Evolutionary conservation across 1,140 invertebrate genomes (phyloP), one percentile per base, ranked within the genome.

Genomic region (Drosophila micromelanica): DNA sequence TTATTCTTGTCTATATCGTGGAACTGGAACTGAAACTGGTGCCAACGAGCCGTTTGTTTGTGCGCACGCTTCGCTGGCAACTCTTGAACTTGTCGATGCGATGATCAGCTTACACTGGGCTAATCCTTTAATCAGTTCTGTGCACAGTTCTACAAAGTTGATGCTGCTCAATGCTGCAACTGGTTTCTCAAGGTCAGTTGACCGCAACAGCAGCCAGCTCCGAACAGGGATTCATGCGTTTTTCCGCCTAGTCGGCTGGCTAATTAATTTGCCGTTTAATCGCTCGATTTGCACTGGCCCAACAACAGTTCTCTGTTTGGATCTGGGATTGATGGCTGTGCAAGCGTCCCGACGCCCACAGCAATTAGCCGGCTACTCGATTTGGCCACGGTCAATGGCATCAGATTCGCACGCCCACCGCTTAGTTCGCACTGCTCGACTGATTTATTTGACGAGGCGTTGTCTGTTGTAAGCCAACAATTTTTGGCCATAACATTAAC

Each of bases 221-320:
- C 55, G 71, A 30, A 30, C 27, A 32, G 37, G 38, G 35, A 11
- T 37, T 12, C 20, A 37, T 52, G 32, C 62, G 63, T 52, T 54
- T 63, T 52, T 48, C 68, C 62, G 62, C 51, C 71, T 64, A 67
- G 68, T 69, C 45, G 8, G 27, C 20, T 35, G 57, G 61, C 68
- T 87, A 89, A 89, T 89, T 87, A 87, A 89, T 87, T 87, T 76
- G 63, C 49, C 82, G 69, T 82, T 87, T 82, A 87, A 87, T 89
- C 84, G 84, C 64, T 87, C 78, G 81, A 86, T 86, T 86, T 87
- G 79, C 62, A 74, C n/a, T 40, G 38, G 38, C 38, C 13, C 30
- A 35, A 13, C 13, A 7, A 17, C 32, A 35, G 8, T 35, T 35
- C 32, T 11, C 38, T 20, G 17, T 8, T 59, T 45, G 51, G 15